Conservation (phyloP, 2,888 invertebrate genomes). For the Abscondita cerata region DNA sequence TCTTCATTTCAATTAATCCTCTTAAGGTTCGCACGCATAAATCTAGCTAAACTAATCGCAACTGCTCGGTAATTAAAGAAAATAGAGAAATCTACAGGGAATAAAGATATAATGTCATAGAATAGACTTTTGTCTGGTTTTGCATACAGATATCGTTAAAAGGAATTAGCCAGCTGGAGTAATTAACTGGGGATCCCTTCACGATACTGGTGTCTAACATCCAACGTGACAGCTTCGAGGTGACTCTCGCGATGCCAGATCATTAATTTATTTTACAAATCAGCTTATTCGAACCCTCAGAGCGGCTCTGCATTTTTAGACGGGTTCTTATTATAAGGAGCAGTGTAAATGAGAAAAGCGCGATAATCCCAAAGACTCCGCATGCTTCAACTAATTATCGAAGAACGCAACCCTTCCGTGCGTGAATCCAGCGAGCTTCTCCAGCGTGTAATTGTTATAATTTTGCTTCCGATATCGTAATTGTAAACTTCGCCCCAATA, state of each 20-base stretch:
- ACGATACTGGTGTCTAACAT: conserved; percentile 53
- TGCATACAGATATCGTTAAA: conserved; percentile 59
- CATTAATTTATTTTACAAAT: conserved; percentile 61
- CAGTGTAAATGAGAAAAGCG: conserved; percentile 52
- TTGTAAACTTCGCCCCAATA: conserved; percentile 11
- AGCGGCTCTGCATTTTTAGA: conserved; percentile 55
- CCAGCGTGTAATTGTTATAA: conserved; percentile 32
- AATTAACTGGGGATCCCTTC: conserved; percentile 56
- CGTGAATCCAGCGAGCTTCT: conserved; percentile 19
- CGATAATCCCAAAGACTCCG: conserved; percentile 54
- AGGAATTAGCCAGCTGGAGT: conserved; percentile 56
- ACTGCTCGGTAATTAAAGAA: conserved; percentile 10
- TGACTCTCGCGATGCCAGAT: conserved; percentile 58
- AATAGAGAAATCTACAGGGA: conserved; percentile 5
- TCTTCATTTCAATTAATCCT: conserved; percentile 4
- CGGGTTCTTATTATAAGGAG: conserved; percentile 53
- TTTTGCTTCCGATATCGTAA: conserved; percentile 21
- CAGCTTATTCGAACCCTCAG: conserved; percentile 58
- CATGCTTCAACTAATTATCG: conserved; percentile 52
- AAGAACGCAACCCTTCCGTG: conserved; percentile 45
- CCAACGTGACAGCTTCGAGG: conserved; percentile 58
- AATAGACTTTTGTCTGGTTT: conserved; percentile 44
- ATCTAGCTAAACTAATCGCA: not conserved
- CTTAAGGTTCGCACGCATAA: not conserved
- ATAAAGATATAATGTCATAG: conserved; percentile 12